phyloP scores from a whole-genome alignment of 2,797 vertebrate genomes.

The Neomorphus geoffroyi region DNA sequence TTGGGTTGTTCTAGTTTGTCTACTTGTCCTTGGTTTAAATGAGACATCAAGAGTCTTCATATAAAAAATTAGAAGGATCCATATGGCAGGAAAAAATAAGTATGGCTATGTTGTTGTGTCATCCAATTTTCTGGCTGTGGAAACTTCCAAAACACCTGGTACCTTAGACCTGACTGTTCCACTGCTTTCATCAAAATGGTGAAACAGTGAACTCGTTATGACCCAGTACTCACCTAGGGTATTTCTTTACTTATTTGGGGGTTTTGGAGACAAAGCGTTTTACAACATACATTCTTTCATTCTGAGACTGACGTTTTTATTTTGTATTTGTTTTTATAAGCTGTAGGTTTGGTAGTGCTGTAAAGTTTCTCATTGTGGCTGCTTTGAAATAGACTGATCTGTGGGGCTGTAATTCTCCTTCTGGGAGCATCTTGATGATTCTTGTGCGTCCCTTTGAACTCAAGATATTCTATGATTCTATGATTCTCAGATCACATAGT shows the following conservation, averaged over 20 bases:
- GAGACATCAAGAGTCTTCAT: neutral
- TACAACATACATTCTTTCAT: neutral
- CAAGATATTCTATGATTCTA: fast-evolving
- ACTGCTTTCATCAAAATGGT: neutral
- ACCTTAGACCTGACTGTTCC: neutral
- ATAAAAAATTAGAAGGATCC: neutral
- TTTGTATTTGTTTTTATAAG: neutral
- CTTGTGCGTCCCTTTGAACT: neutral
- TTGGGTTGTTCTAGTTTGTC: neutral
- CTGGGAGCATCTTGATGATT: neutral
- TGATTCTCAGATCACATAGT: neutral
- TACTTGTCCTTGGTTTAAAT: neutral
- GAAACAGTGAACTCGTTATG: neutral
- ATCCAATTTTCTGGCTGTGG: neutral
- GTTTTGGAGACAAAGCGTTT: neutral
- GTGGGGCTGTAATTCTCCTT: neutral
- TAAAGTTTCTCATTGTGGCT: neutral
- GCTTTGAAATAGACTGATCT: neutral
- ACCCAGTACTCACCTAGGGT: fast-evolving
- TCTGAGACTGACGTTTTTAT: neutral
- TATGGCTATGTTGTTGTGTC: neutral
- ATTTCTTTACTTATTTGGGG: neutral
- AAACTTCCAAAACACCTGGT: neutral
- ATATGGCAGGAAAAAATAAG: neutral
- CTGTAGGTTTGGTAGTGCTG: neutral